Percentiles rank a stretch among this genome's conserved stretches.
Conservation (phyloP, 2,888 invertebrate genomes). For the Phyllotreta striolata region DNA sequence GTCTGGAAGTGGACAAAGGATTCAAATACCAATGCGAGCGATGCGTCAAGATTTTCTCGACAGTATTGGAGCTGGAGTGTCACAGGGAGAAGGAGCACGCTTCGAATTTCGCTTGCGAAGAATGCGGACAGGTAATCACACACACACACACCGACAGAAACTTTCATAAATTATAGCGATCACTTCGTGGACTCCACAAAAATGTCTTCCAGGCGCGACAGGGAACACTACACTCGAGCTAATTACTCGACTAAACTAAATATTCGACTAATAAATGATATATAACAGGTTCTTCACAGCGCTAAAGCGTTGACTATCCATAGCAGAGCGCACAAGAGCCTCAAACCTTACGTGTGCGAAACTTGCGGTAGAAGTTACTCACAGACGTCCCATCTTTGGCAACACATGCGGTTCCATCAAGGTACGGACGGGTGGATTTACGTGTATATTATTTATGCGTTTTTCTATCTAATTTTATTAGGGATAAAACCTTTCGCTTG, state of each 20-base stretch:
- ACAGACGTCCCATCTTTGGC: constrained; percentile 72
- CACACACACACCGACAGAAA: too few species aligned
- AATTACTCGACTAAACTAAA: not conserved
- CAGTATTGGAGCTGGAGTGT: constrained; percentile 53
- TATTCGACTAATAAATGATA: constrained; percentile 9
- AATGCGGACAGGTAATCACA: constrained; percentile 58
- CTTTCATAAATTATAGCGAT: not conserved
- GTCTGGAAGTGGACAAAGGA: constrained; percentile 49
- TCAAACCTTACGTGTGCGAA: constrained; percentile 67
- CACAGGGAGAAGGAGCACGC: constrained; percentile 59
- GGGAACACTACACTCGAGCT: too few species aligned
- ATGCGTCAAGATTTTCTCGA: constrained; percentile 55
- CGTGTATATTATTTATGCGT: not conserved
- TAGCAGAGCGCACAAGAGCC: constrained; percentile 59
- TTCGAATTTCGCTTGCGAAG: constrained; percentile 59
- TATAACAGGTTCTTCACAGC: constrained; percentile 56
- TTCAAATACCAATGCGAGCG: constrained; percentile 60
- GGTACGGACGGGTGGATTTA: constrained; percentile 53
- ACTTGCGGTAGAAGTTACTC: constrained; percentile 70
- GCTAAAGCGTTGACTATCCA: constrained; percentile 60
- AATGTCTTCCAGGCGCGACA: constrained; percentile 2
- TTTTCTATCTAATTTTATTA: constrained; percentile 47
- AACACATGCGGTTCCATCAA: constrained; percentile 72
- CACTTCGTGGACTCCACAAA: too few species aligned
- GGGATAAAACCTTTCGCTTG: constrained; percentile 72